Evolutionary conservation across 2,888 invertebrate genomes (phyloP).

Genomic region (Meta bourneti): DNA sequence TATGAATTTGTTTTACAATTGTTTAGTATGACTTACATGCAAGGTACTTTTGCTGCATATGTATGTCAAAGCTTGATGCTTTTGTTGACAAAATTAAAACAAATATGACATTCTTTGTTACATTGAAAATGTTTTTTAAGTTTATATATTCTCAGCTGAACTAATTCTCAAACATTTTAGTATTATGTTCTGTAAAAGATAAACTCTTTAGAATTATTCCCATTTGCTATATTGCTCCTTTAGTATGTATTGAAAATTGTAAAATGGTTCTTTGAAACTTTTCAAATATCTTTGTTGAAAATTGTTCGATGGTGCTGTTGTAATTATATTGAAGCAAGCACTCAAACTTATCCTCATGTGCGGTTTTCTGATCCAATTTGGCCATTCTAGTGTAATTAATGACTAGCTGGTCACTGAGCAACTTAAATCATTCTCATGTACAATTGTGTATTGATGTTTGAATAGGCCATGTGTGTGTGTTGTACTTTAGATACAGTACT

Average conservation of each 20-base stretch:
- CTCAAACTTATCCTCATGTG: neutral
- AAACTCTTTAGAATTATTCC: too few species aligned
- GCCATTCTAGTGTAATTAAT: neutral
- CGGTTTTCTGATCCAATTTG: neutral
- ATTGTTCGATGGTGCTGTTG: neutral
- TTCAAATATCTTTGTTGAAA: neutral
- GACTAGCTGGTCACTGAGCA: neutral
- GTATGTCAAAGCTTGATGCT: too few species aligned
- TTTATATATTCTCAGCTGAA: too few species aligned
- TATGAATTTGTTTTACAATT: too few species aligned
- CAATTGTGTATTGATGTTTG: neutral
- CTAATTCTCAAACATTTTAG: too few species aligned
- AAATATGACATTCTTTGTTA: too few species aligned
- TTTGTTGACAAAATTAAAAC: too few species aligned
- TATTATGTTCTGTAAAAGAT: too few species aligned
- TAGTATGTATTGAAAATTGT: neutral
- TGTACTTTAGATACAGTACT: neutral
- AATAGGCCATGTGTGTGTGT: neutral
- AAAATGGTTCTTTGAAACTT: neutral
- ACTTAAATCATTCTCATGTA: neutral
- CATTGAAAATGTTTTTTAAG: too few species aligned
- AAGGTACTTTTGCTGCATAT: too few species aligned
- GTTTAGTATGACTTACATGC: too few species aligned
- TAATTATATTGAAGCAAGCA: neutral
- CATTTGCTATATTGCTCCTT: too few species aligned